These are phyloP conservation scores for Phalangium opilio DNA, from an alignment of 2,888 invertebrate species.

Conservation along the genomic window DNA sequence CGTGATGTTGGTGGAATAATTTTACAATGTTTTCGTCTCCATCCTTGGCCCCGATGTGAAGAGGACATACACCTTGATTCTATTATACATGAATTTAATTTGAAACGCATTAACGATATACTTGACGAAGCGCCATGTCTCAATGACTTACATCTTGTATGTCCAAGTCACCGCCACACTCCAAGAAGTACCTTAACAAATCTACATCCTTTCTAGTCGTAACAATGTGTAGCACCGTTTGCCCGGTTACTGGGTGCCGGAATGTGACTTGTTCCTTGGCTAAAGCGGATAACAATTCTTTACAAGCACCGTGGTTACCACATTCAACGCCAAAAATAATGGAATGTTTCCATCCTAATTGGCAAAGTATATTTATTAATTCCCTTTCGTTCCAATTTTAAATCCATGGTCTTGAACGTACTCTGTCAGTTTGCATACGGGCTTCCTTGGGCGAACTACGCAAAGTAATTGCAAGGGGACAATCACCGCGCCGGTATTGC, in stretches of 20 bases:
- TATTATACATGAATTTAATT: constrained; percentile 23
- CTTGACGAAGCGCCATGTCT: background rate
- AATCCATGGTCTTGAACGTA: too few species aligned
- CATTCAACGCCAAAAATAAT: constrained; percentile 79
- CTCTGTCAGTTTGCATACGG: constrained; percentile 69
- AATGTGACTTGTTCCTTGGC: constrained; percentile 42
- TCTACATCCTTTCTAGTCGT: constrained; percentile 83
- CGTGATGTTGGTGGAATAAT: constrained; percentile 85
- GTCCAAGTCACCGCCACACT: constrained; percentile 82
- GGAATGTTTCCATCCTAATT: constrained; percentile 78
- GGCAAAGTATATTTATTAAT: too few species aligned
- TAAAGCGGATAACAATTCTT: constrained; percentile 54
- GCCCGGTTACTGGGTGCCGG: constrained; percentile 50
- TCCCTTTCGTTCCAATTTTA: too few species aligned
- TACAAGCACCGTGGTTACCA: constrained; percentile 87
- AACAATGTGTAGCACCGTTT: constrained; percentile 87
- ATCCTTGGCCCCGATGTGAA: constrained; percentile 89
- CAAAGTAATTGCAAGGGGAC: constrained; percentile 75
- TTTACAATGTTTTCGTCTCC: constrained; percentile 90
- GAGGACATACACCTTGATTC: constrained; percentile 80
- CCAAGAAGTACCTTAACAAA: constrained; percentile 77
- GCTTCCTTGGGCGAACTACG: constrained; percentile 80
- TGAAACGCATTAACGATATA: constrained; percentile 21
- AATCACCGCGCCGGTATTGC: constrained; percentile 82
- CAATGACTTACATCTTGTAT: constrained; percentile 54